phyloP scores from a whole-genome alignment of 2,797 vertebrate species.

The Myotis vivesi region DNA sequence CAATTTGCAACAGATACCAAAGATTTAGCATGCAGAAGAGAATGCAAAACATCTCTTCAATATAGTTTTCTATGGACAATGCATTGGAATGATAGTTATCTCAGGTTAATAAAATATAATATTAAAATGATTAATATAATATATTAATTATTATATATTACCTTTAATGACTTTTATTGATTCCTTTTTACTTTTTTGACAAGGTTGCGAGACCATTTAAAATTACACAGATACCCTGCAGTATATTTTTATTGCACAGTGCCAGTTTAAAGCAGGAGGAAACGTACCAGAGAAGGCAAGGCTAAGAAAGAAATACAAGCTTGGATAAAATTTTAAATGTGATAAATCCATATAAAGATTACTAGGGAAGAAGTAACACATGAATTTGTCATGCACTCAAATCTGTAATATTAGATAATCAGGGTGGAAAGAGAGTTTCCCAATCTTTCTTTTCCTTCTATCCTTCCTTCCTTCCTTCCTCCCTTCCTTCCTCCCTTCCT shows the following conservation, averaged over 20 bases:
- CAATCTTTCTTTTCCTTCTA: not conserved
- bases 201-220: not conserved
- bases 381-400: not conserved
- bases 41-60: not conserved
- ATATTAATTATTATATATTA: not conserved
- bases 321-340: not conserved
- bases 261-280: not conserved
- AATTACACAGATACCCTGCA: not conserved
- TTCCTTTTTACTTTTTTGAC: not conserved
- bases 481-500: fast-evolving
- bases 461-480: fast-evolving
- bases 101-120: not conserved
- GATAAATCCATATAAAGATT: not conserved
- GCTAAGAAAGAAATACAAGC: not conserved
- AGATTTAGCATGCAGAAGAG: not conserved
- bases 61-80: not conserved
- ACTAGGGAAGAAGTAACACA: not conserved
- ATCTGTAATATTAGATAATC: not conserved
- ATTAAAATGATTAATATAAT: not conserved
- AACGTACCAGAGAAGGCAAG: not conserved
- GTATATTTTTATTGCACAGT: not conserved
- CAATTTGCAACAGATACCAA: not conserved
- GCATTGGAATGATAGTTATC: not conserved
- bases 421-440: not conserved
- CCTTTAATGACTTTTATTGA: not conserved